Conservation (phyloP, 1,140 invertebrate genomes). For the Sitobion miscanthi region DNA sequence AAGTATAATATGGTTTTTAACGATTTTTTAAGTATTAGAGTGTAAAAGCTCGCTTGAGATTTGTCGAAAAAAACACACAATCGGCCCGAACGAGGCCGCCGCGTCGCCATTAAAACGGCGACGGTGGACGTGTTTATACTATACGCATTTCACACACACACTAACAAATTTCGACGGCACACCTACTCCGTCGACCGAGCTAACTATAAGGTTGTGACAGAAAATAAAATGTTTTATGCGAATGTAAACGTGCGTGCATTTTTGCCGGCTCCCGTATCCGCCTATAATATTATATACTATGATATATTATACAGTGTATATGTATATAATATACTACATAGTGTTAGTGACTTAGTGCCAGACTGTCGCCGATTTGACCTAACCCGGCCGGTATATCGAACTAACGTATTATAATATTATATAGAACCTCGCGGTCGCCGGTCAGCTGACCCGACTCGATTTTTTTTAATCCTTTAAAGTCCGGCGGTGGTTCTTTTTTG, state of each 20-base stretch:
- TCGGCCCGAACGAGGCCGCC: neutral
- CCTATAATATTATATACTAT: neutral
- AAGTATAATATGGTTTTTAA: neutral
- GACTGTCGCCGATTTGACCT: constrained; percentile 36
- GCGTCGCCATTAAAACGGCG: constrained; percentile 2
- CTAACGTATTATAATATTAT: neutral
- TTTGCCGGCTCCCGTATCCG: neutral
- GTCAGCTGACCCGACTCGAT: neutral
- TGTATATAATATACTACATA: neutral
- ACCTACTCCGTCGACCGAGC: neutral
- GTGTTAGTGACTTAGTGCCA: neutral
- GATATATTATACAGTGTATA: neutral
- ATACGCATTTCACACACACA: neutral
- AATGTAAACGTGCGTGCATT: neutral
- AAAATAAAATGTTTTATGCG: constrained; percentile 33
- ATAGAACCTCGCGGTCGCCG: too few relatives aligned
- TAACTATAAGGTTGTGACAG: neutral
- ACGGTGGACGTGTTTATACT: neutral
- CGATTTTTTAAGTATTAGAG: neutral
- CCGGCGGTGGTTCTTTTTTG: neutral
- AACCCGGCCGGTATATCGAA: neutral
- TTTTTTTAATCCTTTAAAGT: neutral
- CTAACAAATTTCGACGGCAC: neutral
- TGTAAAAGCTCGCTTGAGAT: neutral
- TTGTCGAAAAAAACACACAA: neutral